Conservation (phyloP, 1,140 invertebrate species). For the Phenacoccus solenopsis region DNA sequence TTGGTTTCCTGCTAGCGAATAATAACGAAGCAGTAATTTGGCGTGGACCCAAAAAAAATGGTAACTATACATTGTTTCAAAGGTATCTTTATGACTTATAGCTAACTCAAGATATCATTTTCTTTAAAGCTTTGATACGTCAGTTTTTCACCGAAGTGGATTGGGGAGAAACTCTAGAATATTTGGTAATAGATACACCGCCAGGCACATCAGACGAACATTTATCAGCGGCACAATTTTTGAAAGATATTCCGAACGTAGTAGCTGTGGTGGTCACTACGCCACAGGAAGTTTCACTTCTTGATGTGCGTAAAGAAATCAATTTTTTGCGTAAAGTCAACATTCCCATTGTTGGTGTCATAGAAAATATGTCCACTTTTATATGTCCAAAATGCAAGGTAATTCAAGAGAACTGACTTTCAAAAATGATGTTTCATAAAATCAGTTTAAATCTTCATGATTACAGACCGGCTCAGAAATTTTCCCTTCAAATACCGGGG, state of each 20-base stretch:
- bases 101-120: not conserved
- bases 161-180: conserved; percentile 75
- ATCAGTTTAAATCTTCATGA: conserved; percentile 36
- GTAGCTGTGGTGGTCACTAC: conserved; percentile 67
- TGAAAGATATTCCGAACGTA: conserved; percentile 22
- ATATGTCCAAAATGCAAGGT: conserved; percentile 80
- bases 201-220: conserved; percentile 96
- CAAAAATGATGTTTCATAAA: too few relatives aligned
- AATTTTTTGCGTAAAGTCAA: conserved; percentile 78
- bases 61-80: conserved; percentile 34
- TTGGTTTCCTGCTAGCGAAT: conserved; percentile 73
- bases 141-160: conserved; percentile 90
- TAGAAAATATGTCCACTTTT: conserved; percentile 87
- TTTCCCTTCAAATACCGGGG: conserved; percentile 65
- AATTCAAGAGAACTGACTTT: conserved; percentile 26
- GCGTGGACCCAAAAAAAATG: conserved; percentile 91
- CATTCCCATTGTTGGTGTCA: conserved; percentile 68
- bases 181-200: conserved; percentile 82
- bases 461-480: conserved; percentile 46
- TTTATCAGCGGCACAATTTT: conserved; percentile 45
- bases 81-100: not conserved
- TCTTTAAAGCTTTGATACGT: conserved; percentile 69
- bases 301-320: conserved; percentile 89
- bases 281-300: conserved; percentile 73
- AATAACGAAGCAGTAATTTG: conserved; percentile 84